Evolutionary conservation across 2,797 vertebrate genomes (phyloP).

Genomic region (Mormyrus proboscirostris): DNA sequence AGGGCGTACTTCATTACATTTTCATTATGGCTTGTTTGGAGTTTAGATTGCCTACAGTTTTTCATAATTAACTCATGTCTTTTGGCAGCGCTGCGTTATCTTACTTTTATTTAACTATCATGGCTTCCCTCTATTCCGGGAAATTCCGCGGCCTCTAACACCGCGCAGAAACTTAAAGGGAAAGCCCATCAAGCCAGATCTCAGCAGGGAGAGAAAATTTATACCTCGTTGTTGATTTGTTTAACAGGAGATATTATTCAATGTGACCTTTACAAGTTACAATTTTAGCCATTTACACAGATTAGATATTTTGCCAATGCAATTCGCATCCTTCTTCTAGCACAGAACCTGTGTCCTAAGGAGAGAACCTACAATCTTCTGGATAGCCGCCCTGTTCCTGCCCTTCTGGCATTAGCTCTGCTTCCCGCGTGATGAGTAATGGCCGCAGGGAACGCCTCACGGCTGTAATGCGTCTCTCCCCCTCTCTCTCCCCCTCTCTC

Average conservation of each 20-base stretch:
- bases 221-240: not conserved
- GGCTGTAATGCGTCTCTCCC: not conserved
- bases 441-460: not conserved
- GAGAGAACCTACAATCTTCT: not conserved
- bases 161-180: not conserved
- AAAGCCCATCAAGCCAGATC: not conserved
- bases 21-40: constrained; percentile 49
- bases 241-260: not conserved
- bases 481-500: not conserved
- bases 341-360: not conserved
- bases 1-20: constrained; percentile 51
- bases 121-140: not conserved
- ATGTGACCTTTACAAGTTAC: constrained; percentile 6
- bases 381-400: not conserved
- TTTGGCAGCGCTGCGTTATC: constrained; percentile 9
- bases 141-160: not conserved
- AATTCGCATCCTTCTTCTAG: not conserved
- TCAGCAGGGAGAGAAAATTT: not conserved
- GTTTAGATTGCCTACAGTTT: constrained; percentile 17
- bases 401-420: not conserved
- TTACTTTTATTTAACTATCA: constrained; percentile 7
- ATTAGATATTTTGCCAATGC: constrained; percentile 1
- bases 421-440: not conserved
- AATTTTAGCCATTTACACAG: not conserved
- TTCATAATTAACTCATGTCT: constrained; percentile 19